Base-by-base conservation (phyloP, 35 echinoderm and acorn worm genomes). In the Diadema setosum region DNA sequence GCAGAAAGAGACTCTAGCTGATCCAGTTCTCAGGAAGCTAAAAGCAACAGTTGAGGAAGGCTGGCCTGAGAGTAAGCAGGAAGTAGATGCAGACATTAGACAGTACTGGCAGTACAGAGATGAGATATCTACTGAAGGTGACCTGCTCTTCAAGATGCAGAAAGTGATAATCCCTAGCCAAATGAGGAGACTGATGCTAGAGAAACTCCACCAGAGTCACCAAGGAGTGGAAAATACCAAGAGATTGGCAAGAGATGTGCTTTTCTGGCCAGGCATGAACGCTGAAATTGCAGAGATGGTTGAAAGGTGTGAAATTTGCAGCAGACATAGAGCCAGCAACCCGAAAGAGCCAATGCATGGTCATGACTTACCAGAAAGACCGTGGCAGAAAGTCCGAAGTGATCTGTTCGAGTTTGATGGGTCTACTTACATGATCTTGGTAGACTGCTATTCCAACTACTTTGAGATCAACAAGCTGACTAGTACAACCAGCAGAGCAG, bases 381-480 rank as follows among this genome's bases (percentile, higher is more conserved):
- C 83, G 42, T 92, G 83, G 95, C 40, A 86, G 59, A 89, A 86
- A 24, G 70, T 85, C 15, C 45, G 81, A n/a, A 40, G 4, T 40
- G 92, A 94, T 61, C 16, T 94, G 11, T 97, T 75, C 49, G 75
- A 87, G 37, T 76, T 87, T 5, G 69, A 73, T 35, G 23, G 21
- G 39, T 46, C 82, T 26, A 36, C n/a, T n/a, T n/a, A n/a, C n/a
- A n/a, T n/a, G n/a, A n/a, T n/a, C n/a, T n/a, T n/a, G n/a, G n/a
- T n/a, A 21, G 93, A 95, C 70, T 95, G 88, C 18, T 88, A 84
- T 31, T 95, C 85, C 36, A 90, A 35, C 8, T 95, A 73, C 52
- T 69, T 45, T 23, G 88, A 95, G 39, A 65, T 91, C 14, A 39
- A 83, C 63, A 82, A 88, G 15, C 70, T 81, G 29, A 36, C 58